Conservation (phyloP, 2,113 vertebrate genomes). For the Dolichallabes microphthalmus region DNA sequence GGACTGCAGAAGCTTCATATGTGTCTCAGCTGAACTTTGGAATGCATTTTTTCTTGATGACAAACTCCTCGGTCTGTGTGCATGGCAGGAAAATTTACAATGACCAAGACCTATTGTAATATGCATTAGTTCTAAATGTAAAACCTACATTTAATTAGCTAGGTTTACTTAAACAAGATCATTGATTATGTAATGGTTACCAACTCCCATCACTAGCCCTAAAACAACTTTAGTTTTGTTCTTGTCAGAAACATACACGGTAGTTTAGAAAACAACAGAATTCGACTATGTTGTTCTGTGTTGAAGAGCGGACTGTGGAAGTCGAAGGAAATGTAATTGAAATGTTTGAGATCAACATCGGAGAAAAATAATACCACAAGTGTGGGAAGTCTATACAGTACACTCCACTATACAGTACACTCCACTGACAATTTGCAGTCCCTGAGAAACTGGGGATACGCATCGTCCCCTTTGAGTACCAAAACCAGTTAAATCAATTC, state of each 20-base stretch:
- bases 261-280: background rate
- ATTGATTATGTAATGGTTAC: too few species aligned
- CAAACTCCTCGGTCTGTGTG: too few species aligned
- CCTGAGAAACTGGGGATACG: background rate
- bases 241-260: background rate
- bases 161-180: too few species aligned
- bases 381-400: background rate
- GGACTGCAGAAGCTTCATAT: too few species aligned
- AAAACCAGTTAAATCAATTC: background rate
- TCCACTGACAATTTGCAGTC: too few species aligned
- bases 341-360: background rate
- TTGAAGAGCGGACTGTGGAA: background rate
- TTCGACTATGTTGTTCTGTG: background rate
- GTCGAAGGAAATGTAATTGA: background rate
- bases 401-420: background rate
- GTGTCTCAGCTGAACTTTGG: too few species aligned
- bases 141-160: too few species aligned
- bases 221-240: background rate
- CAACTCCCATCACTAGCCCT: too few species aligned
- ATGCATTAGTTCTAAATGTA: too few species aligned
- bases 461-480: background rate
- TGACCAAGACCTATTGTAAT: too few species aligned
- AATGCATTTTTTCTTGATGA: too few species aligned
- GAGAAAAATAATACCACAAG: background rate
- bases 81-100: too few species aligned